phyloP scores from a whole-genome alignment of 2,113 vertebrate species.

The Tautogolabrus adspersus region DNA sequence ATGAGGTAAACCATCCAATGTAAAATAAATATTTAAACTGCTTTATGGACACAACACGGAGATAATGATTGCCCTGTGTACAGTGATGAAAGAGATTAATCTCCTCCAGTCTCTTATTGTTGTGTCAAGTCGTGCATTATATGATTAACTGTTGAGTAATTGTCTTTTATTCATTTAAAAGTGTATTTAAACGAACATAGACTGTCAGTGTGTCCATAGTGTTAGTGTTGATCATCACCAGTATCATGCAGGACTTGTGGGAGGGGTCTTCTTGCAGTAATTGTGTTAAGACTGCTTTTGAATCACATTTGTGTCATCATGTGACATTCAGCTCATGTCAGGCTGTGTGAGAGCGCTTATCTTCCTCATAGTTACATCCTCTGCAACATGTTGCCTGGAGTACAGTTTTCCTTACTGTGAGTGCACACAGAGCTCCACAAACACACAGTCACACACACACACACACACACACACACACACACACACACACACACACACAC shows the following conservation, averaged over 20 bases:
- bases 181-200: conserved; percentile 25
- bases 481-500: conserved; percentile 27
- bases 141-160: no score
- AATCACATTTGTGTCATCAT: conserved; percentile 59
- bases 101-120: neutral
- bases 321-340: conserved; percentile 42
- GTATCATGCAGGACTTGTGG: neutral
- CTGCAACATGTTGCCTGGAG: conserved; percentile 46
- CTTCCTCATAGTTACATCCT: conserved; percentile 38
- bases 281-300: neutral
- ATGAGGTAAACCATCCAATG: neutral
- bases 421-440: neutral
- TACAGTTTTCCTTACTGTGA: conserved; percentile 9
- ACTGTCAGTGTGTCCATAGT: neutral
- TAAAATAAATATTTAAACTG: neutral
- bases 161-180: neutral
- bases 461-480: conserved; percentile 25
- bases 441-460: conserved; percentile 3
- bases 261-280: conserved; percentile 6
- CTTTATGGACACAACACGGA: neutral
- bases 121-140: no score
- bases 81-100: neutral
- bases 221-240: neutral
- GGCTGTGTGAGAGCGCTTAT: conserved; percentile 32
- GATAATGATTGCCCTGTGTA: no score